Conservation (phyloP, 2,797 vertebrate genomes). For the Gallinago nigripennis region DNA sequence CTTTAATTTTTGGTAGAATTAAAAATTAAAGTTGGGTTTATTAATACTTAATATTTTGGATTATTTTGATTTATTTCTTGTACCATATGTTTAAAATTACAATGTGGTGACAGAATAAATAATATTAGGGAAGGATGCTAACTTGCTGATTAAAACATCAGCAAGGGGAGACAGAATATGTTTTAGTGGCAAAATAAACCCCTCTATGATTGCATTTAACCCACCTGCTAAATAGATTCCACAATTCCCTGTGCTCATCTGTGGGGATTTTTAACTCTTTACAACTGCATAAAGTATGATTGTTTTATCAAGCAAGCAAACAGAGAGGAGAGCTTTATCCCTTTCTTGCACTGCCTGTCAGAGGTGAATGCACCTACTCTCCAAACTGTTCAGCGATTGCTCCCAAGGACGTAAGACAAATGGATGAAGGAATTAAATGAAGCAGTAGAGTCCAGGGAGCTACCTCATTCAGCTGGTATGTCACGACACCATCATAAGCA, state of each 20-base stretch:
- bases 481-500: not conserved
- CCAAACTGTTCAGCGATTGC: not conserved
- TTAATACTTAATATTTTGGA: not conserved
- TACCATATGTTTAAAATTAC: not conserved
- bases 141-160: not conserved
- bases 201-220: not conserved
- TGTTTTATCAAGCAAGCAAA: not conserved
- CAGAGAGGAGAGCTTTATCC: not conserved
- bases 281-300: accelerated
- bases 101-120: not conserved
- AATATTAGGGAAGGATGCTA: not conserved
- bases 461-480: not conserved
- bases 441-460: not conserved
- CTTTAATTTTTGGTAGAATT: not conserved
- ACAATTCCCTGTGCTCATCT: not conserved
- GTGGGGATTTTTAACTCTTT: not conserved
- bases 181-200: not conserved
- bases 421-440: not conserved
- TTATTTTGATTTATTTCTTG: not conserved
- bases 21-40: not conserved
- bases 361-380: not conserved
- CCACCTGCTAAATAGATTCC: not conserved
- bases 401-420: not conserved
- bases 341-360: not conserved
- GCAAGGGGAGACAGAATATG: not conserved